Evolutionary conservation across 64 coral and sea anemone genomes (phyloP), one percentile per base, ranked within the genome.

Genomic region (Cladopsammia gracilis): DNA sequence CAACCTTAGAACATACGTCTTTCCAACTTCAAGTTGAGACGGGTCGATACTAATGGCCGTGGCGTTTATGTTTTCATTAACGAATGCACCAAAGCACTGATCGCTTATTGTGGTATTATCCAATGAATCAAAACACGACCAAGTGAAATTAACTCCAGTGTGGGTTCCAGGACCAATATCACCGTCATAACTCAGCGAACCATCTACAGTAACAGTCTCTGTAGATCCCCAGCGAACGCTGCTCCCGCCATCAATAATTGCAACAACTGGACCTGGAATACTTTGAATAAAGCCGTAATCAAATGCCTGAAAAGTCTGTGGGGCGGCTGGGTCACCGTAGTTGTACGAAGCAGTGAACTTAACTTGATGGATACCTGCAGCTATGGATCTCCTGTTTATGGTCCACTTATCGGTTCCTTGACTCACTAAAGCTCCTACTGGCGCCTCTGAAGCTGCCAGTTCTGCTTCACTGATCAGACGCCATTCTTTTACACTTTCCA

Each of bases 221-320:
- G 45, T 7, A 3, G 80, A 84, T 14, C 46, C 46, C 60, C 80
- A 84, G 0, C 80, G 80, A 50, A 84, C 80, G 11, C 46, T 23
- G 20, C 80, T 84, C 46, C 80, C 80, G 14, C 80, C 80, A 44
- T 84, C 80, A 84, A 84, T 65, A 24, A 84, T 84, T 13, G 80
- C 43, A 48, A 43, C 45, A 23, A 84, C 44, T 14, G 80, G 80
- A 49, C 60, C 80, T 25, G 60, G 1, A 49, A 84, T 67, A 45
- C 44, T 64, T 20, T 84, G 7, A 84, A 84, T 84, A 24, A 84
- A 84, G 4, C 80, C 80, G 47, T 67, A 84, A 62, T 84, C 80
- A 68, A 84, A 84, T 19, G 80, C 80, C 2, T 48, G 16, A 6
- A 84, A 19, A 20, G 62, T 67, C 16, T 62, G 43, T 6, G 80